phyloP scores from a whole-genome alignment of 2,113 vertebrate genomes.

The Microtus oregoni region DNA sequence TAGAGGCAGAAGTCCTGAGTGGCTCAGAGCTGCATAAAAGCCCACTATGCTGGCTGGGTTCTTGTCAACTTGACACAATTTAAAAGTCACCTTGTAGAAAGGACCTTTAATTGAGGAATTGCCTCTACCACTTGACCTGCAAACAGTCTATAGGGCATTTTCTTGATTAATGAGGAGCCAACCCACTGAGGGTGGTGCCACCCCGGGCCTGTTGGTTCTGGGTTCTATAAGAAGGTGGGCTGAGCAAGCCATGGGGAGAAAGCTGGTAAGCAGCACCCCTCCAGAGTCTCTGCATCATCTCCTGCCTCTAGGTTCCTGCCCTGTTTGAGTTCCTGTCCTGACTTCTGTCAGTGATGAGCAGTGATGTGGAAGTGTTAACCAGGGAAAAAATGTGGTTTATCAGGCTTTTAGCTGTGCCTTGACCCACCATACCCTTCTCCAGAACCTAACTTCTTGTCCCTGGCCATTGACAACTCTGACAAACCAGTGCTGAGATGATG shows the following conservation, averaged over 20 bases:
- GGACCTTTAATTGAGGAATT: background rate
- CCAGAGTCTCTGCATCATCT: background rate
- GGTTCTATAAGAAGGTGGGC: background rate
- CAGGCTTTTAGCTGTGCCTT: no score
- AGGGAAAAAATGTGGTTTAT: background rate
- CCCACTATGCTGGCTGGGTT: background rate
- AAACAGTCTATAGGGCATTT: background rate
- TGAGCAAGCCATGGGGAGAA: background rate
- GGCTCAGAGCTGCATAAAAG: background rate
- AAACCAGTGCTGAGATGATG: background rate
- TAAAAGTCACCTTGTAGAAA: background rate
- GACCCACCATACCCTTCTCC: background rate
- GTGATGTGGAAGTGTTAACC: background rate
- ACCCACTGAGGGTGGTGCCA: background rate
- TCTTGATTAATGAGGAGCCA: background rate
- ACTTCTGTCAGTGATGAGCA: background rate
- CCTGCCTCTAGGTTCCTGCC: background rate
- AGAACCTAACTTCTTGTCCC: background rate
- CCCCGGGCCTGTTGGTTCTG: background rate
- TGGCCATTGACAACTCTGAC: background rate
- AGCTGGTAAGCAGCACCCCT: background rate
- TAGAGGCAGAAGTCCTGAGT: background rate
- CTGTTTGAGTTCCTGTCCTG: background rate
- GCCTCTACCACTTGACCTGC: background rate
- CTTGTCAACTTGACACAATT: background rate